A percentile compares a stretch with the other conserved stretches of the same genome.
Conservation (phyloP, 2,113 vertebrate species). For the Macrotis lagotis region DNA sequence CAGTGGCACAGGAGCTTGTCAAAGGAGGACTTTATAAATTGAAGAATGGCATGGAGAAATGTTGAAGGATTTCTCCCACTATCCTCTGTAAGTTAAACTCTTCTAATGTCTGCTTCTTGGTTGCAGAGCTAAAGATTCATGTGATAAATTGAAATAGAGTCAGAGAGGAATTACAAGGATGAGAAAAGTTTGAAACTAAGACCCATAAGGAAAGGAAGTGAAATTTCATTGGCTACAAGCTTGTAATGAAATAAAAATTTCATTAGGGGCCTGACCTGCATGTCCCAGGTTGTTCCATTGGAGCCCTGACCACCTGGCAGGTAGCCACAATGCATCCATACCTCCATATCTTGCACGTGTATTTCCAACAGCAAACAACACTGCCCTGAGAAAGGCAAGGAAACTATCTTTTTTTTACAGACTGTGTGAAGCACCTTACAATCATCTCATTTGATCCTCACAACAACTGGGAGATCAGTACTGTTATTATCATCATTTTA, state of each 20-base stretch:
- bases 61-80: not conserved
- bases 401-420: too few species aligned
- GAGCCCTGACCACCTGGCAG: not conserved
- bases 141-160: not conserved
- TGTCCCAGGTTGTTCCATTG: not conserved
- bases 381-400: too few species aligned
- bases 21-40: not conserved
- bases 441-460: not conserved
- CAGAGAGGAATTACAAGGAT: not conserved
- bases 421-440: not conserved
- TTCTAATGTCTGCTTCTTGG: not conserved
- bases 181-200: conserved; percentile 1
- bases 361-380: not conserved
- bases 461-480: not conserved
- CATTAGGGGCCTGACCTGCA: not conserved
- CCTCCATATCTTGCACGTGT: too few species aligned
- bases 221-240: not conserved
- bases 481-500: too few species aligned
- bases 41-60: not conserved
- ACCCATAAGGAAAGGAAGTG: not conserved
- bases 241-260: not conserved
- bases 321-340: not conserved
- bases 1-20: not conserved
- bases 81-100: not conserved
- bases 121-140: not conserved